These are phyloP conservation scores for Notothenia rossii DNA, from an alignment of 2,113 vertebrate genomes.

Conservation along the genomic window DNA sequence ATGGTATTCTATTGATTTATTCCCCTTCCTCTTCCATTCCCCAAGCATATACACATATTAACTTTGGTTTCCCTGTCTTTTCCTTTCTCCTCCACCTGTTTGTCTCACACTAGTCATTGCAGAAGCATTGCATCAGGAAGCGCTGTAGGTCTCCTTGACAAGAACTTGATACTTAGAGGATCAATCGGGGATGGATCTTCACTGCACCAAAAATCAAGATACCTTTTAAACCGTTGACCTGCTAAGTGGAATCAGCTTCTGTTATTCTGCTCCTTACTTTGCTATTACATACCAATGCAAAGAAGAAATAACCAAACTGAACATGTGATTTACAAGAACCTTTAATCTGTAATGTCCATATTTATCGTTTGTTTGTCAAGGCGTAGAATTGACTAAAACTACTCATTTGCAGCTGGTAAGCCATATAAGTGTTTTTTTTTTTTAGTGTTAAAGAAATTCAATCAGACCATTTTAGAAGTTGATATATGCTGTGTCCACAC, in stretches of 20 bases:
- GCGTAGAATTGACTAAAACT: neutral
- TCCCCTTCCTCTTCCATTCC: neutral
- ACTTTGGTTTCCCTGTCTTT: neutral
- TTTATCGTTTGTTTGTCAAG: neutral
- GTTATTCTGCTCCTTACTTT: conserved; percentile 10
- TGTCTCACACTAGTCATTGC: conserved; percentile 17
- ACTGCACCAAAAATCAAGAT: conserved; percentile 63
- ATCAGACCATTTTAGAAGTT: neutral
- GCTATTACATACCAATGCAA: neutral
- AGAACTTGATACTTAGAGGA: conserved; percentile 63
- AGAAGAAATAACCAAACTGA: neutral
- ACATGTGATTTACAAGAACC: neutral
- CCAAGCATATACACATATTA: conserved; percentile 2
- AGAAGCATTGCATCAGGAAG: conserved; percentile 61
- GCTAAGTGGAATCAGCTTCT: conserved; percentile 44
- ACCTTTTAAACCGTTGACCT: conserved; percentile 65
- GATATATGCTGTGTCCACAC: neutral
- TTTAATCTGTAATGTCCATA: neutral
- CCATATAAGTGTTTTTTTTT: too few species aligned
- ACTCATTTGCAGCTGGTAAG: neutral
- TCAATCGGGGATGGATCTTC: conserved; percentile 75
- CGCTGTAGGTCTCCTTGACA: conserved; percentile 61
- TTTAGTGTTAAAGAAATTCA: too few species aligned
- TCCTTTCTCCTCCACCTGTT: neutral
- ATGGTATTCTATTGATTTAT: conserved; percentile 12